Evolutionary conservation across 2,113 vertebrate genomes (phyloP).

Genomic region (Chascanopsetta lugubris): DNA sequence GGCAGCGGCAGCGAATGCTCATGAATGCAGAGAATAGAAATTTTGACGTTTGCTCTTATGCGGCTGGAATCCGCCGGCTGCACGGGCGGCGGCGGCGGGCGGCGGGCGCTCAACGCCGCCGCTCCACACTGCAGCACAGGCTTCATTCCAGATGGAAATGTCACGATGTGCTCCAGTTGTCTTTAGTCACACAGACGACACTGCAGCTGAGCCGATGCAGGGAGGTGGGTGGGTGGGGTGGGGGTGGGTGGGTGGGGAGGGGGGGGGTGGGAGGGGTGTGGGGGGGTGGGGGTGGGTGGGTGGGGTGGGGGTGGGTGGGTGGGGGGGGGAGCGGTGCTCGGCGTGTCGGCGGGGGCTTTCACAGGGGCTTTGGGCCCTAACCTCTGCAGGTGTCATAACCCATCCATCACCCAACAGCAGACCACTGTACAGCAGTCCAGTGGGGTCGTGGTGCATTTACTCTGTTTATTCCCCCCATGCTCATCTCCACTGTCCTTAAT

Average conservation of each 20-base stretch:
- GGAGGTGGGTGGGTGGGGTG: constrained; percentile 31
- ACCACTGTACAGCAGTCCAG: constrained; percentile 54
- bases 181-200: constrained; percentile 61
- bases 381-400: constrained; percentile 72
- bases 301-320: constrained; percentile 45
- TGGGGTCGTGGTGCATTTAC: constrained; percentile 62
- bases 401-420: constrained; percentile 67
- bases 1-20: constrained; percentile 66
- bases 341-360: constrained; percentile 45
- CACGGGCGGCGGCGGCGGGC: no score
- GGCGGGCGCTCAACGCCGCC: constrained; percentile 57
- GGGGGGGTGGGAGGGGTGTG: constrained; percentile 48
- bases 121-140: constrained; percentile 24
- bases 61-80: constrained; percentile 45
- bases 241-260: constrained; percentile 46
- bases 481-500: constrained; percentile 30
- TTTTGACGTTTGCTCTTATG: constrained; percentile 56
- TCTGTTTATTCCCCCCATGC: constrained; percentile 46
- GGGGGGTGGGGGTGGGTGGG: constrained; percentile 45
- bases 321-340: constrained; percentile 41
- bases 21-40: constrained; percentile 70
- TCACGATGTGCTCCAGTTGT: constrained; percentile 65
- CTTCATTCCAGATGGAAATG: constrained; percentile 68
- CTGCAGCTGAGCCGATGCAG: constrained; percentile 41
- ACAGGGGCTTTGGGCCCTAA: constrained; percentile 55